These are phyloP conservation scores for Propithecus deckenii DNA, from an alignment of 2,797 vertebrate genomes.

Conservation along the genomic window DNA sequence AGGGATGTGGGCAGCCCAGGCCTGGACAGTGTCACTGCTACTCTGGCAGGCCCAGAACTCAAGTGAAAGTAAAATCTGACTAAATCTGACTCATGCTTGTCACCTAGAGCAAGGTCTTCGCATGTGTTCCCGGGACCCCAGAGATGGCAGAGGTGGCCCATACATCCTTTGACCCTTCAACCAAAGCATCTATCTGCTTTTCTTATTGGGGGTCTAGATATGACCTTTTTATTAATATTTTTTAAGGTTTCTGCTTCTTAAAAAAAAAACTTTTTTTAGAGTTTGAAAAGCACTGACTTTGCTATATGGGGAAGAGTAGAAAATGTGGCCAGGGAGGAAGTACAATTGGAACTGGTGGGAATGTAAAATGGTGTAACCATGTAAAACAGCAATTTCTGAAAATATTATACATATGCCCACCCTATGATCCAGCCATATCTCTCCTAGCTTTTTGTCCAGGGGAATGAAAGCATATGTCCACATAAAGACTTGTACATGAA, in stretches of 20 bases:
- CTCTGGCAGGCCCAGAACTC: neutral
- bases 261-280: neutral
- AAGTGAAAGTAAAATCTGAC: neutral
- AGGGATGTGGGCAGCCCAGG: neutral
- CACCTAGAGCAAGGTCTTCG: neutral
- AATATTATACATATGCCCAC: neutral
- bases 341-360: neutral
- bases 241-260: neutral
- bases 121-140: neutral
- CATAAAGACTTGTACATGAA: neutral
- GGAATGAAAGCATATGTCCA: neutral
- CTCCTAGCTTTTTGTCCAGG: neutral
- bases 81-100: neutral
- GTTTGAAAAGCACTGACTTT: neutral
- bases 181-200: neutral
- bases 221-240: neutral
- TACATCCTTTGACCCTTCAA: neutral
- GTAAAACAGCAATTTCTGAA: neutral
- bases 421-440: neutral
- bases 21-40: neutral
- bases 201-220: neutral
- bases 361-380: neutral
- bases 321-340: neutral
- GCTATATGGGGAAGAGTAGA: neutral
- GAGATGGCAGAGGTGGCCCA: neutral